Percentiles rank a stretch among this genome's conserved stretches.
Evolutionary conservation across 2,113 vertebrate species (phyloP).

Genomic region (Lycocorax pyrrhopterus): DNA sequence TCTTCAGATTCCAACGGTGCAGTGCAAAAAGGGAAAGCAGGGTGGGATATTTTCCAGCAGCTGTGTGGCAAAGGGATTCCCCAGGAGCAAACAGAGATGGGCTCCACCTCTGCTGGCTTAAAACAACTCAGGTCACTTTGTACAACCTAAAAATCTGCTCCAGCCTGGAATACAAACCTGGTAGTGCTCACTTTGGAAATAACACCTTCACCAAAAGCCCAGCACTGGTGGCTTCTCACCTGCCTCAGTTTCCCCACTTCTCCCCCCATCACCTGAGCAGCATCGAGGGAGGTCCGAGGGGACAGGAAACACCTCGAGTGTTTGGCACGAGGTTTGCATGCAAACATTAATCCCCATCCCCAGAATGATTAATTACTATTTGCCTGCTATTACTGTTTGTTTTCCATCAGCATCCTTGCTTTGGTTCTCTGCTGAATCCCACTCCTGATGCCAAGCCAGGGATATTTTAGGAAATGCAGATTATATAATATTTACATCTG

Average conservation of each 20-base stretch:
- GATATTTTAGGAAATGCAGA: slow-evolving; percentile 54
- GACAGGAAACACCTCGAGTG: background rate
- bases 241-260: background rate
- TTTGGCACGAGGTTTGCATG: background rate
- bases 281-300: rapidly evolving
- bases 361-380: slow-evolving; percentile 27
- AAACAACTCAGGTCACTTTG: background rate
- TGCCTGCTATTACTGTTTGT: slow-evolving; percentile 35
- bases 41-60: background rate
- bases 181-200: background rate
- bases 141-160: background rate
- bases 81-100: background rate
- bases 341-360: background rate
- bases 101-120: background rate
- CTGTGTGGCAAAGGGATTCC: background rate
- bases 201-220: background rate
- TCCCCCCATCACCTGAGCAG: background rate
- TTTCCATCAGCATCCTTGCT: slow-evolving; percentile 29
- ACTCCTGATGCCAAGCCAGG: background rate
- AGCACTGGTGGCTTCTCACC: rapidly evolving
- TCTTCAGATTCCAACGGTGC: rapidly evolving
- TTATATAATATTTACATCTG: slow-evolving; percentile 69
- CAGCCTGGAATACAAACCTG: background rate
- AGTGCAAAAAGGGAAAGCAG: background rate
- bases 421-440: background rate